Conservation (phyloP, 2,888 invertebrate genomes). For the Acanthosepion pharaonis region DNA sequence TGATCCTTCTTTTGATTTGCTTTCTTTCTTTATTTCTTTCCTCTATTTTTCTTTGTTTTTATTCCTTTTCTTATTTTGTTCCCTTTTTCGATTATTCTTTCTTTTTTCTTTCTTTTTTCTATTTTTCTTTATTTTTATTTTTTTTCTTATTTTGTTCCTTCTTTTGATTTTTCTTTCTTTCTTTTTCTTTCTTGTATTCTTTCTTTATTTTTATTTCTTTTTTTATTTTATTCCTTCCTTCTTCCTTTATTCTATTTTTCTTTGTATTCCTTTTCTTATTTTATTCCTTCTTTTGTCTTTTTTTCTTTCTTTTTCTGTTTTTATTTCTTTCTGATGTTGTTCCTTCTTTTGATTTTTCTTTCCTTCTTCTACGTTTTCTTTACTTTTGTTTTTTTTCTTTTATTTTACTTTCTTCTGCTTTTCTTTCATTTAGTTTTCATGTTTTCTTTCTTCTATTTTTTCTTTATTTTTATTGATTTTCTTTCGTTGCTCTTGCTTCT, state of each 20-base stretch:
- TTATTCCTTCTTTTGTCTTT: neutral
- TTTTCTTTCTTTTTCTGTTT: neutral
- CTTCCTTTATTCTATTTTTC: neutral
- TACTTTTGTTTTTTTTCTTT: neutral
- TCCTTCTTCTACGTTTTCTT: neutral
- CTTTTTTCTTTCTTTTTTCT: no score
- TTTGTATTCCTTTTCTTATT: neutral
- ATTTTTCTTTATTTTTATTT: no score
- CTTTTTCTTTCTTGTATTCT: neutral
- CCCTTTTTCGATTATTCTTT: neutral
- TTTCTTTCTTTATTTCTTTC: neutral
- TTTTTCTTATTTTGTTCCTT: no score
- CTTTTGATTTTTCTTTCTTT: neutral
- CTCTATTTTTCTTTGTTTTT: neutral
- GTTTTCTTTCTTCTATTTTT: neutral
- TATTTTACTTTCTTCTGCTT: neutral
- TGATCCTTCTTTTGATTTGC: neutral
- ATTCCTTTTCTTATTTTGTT: neutral
- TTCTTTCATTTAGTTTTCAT: neutral
- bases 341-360: neutral
- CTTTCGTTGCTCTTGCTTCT: neutral
- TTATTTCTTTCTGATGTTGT: neutral
- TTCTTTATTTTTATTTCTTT: neutral
- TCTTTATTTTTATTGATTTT: neutral
- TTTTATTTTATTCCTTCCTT: neutral